Conservation (phyloP, 2,888 invertebrate species). For the Harpalus rufipes region DNA sequence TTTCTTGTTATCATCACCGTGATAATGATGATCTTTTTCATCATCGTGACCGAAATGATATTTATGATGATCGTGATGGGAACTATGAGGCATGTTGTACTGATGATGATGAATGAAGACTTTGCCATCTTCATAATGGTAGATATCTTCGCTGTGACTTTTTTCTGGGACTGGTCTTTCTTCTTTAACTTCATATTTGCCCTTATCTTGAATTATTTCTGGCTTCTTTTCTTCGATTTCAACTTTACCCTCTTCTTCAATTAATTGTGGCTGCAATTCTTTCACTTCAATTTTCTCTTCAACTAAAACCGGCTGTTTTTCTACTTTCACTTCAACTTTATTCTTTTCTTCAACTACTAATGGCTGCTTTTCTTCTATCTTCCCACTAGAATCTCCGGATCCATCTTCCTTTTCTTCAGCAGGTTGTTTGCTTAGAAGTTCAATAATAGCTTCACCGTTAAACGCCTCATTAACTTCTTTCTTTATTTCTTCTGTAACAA, state of each 20-base stretch:
- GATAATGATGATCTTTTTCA: neutral
- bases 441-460: neutral
- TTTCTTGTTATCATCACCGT: neutral
- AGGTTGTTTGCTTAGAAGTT: neutral
- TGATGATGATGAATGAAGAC: neutral
- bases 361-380: conserved; percentile 1
- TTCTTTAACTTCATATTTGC: too few species aligned
- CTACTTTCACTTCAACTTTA: neutral
- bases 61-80: neutral
- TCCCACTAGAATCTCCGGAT: neutral
- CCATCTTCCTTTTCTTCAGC: neutral
- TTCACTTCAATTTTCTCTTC: neutral
- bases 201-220: too few species aligned
- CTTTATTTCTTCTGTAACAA: neutral
- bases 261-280: too few species aligned
- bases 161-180: too few species aligned
- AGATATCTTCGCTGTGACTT: neutral
- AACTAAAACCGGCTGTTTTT: neutral
- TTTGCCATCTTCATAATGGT: neutral
- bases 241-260: too few species aligned
- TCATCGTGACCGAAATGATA: neutral
- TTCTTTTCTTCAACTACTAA: neutral
- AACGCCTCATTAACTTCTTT: neutral
- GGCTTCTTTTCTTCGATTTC: too few species aligned
- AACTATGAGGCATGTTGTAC: neutral